Conservation (phyloP, 92 coral and sea anemone genomes). For the Isaurus tuberculatus region DNA sequence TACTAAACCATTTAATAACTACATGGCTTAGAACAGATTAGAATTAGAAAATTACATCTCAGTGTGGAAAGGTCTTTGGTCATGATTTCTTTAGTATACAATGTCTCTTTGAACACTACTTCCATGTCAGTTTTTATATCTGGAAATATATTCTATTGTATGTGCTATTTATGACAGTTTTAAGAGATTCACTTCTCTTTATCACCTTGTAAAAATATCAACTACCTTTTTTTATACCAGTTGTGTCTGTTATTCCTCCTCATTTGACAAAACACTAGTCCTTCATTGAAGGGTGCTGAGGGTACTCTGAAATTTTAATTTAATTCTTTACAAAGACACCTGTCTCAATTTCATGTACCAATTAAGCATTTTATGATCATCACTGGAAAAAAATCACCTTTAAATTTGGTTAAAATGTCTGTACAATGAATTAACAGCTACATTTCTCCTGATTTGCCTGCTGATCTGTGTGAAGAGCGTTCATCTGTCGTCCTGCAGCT, state of each 20-base stretch:
- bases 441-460: constrained; percentile 97
- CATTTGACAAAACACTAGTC: background rate
- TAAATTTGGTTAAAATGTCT: constrained; percentile 59
- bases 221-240: background rate
- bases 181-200: background rate
- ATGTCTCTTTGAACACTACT: background rate
- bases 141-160: background rate
- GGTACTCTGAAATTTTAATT: background rate
- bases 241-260: background rate
- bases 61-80: background rate
- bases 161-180: background rate
- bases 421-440: constrained; percentile 66
- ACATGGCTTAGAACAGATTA: background rate
- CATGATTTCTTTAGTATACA: background rate
- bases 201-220: background rate
- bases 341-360: background rate
- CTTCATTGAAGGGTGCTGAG: background rate
- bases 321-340: constrained; percentile 9
- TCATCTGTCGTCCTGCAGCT: constrained; percentile 93
- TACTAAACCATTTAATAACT: background rate
- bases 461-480: constrained; percentile 96
- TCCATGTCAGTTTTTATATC: background rate
- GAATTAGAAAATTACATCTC: background rate
- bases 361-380: constrained; percentile 14
- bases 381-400: constrained; percentile 15